A percentile compares a stretch with the other conserved stretches of the same genome.
phyloP scores from a whole-genome alignment of 2,113 vertebrate species.

The Passer domesticus region DNA sequence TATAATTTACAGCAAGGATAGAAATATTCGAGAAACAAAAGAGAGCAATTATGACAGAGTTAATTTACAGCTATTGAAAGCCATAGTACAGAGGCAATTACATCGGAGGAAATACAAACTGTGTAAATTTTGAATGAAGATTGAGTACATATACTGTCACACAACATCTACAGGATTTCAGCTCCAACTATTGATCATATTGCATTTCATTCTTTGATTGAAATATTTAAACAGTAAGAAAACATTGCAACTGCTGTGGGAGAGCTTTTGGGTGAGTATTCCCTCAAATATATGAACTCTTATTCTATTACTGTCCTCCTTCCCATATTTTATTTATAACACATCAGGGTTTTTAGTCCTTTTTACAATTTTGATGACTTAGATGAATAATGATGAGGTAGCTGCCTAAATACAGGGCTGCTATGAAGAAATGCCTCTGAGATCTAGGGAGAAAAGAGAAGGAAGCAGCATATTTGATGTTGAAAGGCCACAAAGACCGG shows the following conservation, averaged over 20 bases:
- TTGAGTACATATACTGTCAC: not conserved
- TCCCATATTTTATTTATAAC: constrained; percentile 68
- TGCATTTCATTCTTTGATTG: not conserved
- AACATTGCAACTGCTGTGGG: not conserved
- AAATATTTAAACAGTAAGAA: not conserved
- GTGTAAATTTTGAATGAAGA: constrained; percentile 42
- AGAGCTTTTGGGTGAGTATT: constrained; percentile 41
- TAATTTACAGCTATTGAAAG: constrained; percentile 52
- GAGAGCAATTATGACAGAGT: constrained; percentile 19
- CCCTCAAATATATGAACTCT: constrained; percentile 28
- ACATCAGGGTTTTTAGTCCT: constrained; percentile 64
- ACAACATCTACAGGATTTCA: not conserved
- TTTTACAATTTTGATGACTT: constrained; percentile 72
- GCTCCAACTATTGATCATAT: not conserved
- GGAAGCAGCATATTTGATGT: not conserved
- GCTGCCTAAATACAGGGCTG: constrained; percentile 41
- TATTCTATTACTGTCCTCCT: constrained; percentile 58
- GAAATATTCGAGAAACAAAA: not conserved
- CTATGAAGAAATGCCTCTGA: not conserved
- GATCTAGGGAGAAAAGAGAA: not conserved
- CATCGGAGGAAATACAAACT: constrained; percentile 21
- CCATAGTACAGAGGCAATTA: constrained; percentile 4
- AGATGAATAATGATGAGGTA: constrained; percentile 66
- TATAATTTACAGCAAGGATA: not conserved
- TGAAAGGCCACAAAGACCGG: not conserved